Evolutionary conservation across 2,888 invertebrate species (phyloP).

Genomic region (Loripinus fragilis): DNA sequence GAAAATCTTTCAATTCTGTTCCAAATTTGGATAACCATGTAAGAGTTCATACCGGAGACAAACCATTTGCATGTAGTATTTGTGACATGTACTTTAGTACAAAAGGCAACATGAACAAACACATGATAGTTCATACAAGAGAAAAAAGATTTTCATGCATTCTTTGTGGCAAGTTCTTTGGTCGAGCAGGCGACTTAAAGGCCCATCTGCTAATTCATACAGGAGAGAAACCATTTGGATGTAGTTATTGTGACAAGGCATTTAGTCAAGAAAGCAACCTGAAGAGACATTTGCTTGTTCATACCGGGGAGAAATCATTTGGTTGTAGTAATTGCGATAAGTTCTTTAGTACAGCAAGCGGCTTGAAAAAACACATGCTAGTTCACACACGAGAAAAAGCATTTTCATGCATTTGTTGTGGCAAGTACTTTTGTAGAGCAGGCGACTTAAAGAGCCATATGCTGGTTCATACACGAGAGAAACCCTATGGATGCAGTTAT

Average conservation of each 20-base stretch:
- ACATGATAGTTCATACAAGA: not conserved
- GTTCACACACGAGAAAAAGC: not conserved
- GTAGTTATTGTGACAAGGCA: not conserved
- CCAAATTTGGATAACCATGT: not conserved
- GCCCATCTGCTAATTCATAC: not conserved
- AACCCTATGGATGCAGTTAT: not conserved
- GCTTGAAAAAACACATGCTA: too few species aligned
- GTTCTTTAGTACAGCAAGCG: too few species aligned
- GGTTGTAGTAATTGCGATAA: too few species aligned
- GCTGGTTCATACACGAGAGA: not conserved
- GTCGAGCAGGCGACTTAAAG: not conserved
- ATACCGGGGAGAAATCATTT: too few species aligned
- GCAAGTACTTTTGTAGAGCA: not conserved
- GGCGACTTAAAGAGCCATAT: not conserved
- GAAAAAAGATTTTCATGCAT: not conserved
- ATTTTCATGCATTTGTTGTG: not conserved
- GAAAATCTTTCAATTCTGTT: not conserved
- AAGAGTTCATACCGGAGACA: constrained; percentile 3
- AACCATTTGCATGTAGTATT: not conserved
- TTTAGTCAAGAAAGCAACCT: too few species aligned
- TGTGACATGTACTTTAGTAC: not conserved
- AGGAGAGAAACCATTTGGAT: not conserved
- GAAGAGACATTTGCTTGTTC: too few species aligned
- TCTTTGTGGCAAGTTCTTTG: not conserved
- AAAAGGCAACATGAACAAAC: not conserved